Evolutionary conservation across 2,888 invertebrate genomes (phyloP).

Genomic region (Deilephila elpenor): DNA sequence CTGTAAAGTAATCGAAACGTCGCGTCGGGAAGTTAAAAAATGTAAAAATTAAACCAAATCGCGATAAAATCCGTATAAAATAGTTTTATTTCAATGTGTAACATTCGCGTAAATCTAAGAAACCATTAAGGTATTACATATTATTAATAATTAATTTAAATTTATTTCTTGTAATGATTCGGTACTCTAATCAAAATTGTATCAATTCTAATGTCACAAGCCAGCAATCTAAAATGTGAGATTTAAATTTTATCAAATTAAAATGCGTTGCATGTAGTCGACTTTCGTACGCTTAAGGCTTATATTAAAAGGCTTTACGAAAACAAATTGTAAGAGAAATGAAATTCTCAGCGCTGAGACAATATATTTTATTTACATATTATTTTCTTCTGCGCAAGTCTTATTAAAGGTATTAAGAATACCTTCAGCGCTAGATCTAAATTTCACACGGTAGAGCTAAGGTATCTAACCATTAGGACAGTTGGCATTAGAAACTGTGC

Average conservation of each 20-base stretch:
- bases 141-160: background rate
- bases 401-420: slow-evolving; percentile 16
- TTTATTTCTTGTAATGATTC: background rate
- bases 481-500: slow-evolving; percentile 38
- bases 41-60: too few relatives aligned
- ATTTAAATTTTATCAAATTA: slow-evolving; percentile 2
- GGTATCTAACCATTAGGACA: slow-evolving; percentile 53
- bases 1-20: too few relatives aligned
- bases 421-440: slow-evolving; percentile 38
- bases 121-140: too few relatives aligned
- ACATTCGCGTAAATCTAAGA: too few relatives aligned
- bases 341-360: slow-evolving; percentile 14
- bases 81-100: too few relatives aligned
- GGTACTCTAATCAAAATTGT: background rate
- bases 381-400: background rate
- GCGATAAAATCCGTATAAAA: too few relatives aligned
- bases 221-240: background rate
- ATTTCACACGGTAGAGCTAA: slow-evolving; percentile 51
- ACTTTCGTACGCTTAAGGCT: background rate
- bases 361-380: slow-evolving; percentile 1
- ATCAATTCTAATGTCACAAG: background rate
- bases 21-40: too few relatives aligned
- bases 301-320: slow-evolving; percentile 13
- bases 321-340: slow-evolving; percentile 13
- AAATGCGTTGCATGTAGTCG: slow-evolving; percentile 9